phyloP scores from a whole-genome alignment of 2,888 invertebrate genomes.

The Callosobruchus maculatus region DNA sequence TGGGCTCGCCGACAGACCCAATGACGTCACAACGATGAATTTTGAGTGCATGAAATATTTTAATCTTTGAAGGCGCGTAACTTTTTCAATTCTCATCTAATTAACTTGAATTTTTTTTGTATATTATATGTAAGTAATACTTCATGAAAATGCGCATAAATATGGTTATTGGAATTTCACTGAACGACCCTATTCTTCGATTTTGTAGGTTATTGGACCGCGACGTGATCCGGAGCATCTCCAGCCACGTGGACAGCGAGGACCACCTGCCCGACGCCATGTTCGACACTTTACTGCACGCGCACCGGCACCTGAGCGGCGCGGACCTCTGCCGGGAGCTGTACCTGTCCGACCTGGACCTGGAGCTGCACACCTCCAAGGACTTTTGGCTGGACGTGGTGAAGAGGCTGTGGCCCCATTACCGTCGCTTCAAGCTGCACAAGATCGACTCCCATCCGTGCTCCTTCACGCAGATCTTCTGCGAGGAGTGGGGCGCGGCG shows the following conservation, averaged over 20 bases:
- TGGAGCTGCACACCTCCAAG: slow-evolving; percentile 72
- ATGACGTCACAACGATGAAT: no score
- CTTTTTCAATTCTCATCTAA: no score
- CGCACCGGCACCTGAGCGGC: slow-evolving; percentile 73
- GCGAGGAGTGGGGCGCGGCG: slow-evolving; percentile 80
- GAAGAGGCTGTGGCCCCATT: slow-evolving; percentile 74
- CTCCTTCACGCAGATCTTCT: slow-evolving; percentile 78
- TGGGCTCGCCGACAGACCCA: no score
- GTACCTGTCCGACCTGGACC: slow-evolving; percentile 77
- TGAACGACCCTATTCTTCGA: slow-evolving; percentile 71
- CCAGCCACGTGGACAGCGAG: slow-evolving; percentile 71
- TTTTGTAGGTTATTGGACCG: slow-evolving; percentile 62
- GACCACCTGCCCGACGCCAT: slow-evolving; percentile 66
- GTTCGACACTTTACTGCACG: slow-evolving; percentile 60
- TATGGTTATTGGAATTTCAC: no score
- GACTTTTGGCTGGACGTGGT: slow-evolving; percentile 83
- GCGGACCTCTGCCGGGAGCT: slow-evolving; percentile 76
- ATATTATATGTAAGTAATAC: no score
- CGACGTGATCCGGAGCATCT: slow-evolving; percentile 53
- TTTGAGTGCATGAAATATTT: no score
- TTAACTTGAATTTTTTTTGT: no score
- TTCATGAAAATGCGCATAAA: no score
- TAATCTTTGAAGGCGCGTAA: no score
- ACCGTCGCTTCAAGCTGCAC: slow-evolving; percentile 70
- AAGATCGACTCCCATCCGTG: slow-evolving; percentile 82